Conservation (phyloP, 2,113 vertebrate genomes). For the Odocoileus hemionus region DNA sequence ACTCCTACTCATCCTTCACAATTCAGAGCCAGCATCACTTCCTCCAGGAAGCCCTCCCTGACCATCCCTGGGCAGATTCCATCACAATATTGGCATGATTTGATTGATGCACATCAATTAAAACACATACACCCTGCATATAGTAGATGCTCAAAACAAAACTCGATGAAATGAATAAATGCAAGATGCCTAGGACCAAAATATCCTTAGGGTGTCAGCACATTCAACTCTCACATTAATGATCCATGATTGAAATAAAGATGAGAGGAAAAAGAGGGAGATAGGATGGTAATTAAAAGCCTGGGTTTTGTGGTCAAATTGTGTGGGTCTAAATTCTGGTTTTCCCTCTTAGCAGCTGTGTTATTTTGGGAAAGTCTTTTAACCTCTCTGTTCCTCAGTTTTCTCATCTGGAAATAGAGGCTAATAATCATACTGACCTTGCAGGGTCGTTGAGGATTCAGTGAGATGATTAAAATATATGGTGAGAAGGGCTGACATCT, state of each 20-base stretch:
- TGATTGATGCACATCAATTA: background rate
- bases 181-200: background rate
- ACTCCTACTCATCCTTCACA: background rate
- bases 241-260: background rate
- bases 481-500: background rate
- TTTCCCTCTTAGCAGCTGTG: background rate
- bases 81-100: background rate
- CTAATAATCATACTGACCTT: background rate
- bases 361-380: background rate
- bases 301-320: background rate
- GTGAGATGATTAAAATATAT: background rate
- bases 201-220: background rate
- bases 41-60: conserved; percentile 8
- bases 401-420: background rate
- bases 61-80: background rate
- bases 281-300: background rate
- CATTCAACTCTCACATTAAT: background rate
- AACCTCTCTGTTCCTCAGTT: background rate
- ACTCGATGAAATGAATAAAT: background rate
- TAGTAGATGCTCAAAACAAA: background rate
- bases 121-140: background rate
- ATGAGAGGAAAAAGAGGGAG: background rate
- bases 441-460: background rate
- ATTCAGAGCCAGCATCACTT: background rate
- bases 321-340: background rate